Evolutionary conservation across 1,140 invertebrate species (phyloP), one percentile per base, ranked within the genome.

Genomic region (Bombus soroeensis): DNA sequence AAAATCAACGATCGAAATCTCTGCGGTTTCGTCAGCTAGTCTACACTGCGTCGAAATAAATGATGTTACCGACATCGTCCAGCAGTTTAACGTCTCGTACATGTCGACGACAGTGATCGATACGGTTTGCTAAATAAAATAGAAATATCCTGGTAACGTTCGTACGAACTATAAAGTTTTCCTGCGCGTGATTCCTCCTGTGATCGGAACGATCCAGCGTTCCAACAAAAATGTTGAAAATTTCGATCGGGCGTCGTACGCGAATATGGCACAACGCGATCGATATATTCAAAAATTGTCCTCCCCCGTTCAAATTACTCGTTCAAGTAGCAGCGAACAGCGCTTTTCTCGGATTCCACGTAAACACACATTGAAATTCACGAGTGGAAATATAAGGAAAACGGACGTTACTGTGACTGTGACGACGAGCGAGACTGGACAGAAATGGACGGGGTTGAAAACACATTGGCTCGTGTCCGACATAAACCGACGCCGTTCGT

Each of bases 381-480:
- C 74, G n/a, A 68, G 53, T 75, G 25, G 39, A 57, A 87, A 70
- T 71, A 85, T 74, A 86, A 64, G 47, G 22, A 70, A 87, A 88
- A 81, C 79, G 81, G 83, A 91, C 83, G 88, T 86, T 66, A 47
- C 74, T n/a, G 62, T 59, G 71, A 70, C 84, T 53, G 47, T 53
- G 47, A 53, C 47, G 53, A 87, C 53, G 79, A 84, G 66, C 71
- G 57, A 43, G 64, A 81, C 47, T 53, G 47, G 47, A 53, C 47
- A 53, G 47, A 53, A 53, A 68, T 77, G 91, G 91, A 92, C 90
- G 91, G 91, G 91, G 91, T 85, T 87, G 78, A 79, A 86, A 78
- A 87, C 64, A 57, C 86, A 77, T 75, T 70, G 57, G 68, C 37
- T 83, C 74, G 68, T 70, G 32, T 76, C 77, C 66, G 64, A 41